phyloP scores from a whole-genome alignment of 2,888 invertebrate species.

The Calameuta pallipes region DNA sequence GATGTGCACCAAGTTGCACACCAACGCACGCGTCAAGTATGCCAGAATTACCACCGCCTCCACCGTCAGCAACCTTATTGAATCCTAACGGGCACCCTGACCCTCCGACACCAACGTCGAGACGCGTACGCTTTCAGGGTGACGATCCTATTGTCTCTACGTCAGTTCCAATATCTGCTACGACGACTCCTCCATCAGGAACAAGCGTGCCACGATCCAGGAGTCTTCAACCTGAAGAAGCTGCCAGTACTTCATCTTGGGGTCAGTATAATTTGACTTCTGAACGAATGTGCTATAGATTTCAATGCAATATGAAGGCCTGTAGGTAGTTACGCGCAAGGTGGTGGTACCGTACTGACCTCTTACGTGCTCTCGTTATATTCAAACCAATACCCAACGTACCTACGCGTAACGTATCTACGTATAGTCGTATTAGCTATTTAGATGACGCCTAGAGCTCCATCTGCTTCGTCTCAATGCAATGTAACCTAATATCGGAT shows the following conservation, averaged over 20 bases:
- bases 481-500: background rate
- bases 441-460: background rate
- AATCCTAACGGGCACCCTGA: slow-evolving; percentile 34
- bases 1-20: slow-evolving; percentile 56
- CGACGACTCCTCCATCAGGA: slow-evolving; percentile 62
- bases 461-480: background rate
- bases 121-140: slow-evolving; percentile 70
- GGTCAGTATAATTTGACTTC: slow-evolving; percentile 36
- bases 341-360: background rate
- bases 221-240: slow-evolving; percentile 70
- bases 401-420: background rate
- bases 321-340: background rate
- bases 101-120: slow-evolving; percentile 58
- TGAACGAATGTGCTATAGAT: background rate
- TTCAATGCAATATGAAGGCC: background rate
- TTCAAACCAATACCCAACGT: background rate
- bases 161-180: slow-evolving; percentile 17
- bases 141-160: slow-evolving; percentile 42
- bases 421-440: background rate
- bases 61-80: slow-evolving; percentile 19
- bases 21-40: slow-evolving; percentile 72
- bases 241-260: slow-evolving; percentile 61
- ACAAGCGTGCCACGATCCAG: slow-evolving; percentile 68
- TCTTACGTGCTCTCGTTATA: background rate
- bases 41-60: slow-evolving; percentile 69